Percentiles rank a stretch among this genome's conserved stretches.
Evolutionary conservation across 2,113 vertebrate species (phyloP).

Genomic region (Pterocles burchelli): DNA sequence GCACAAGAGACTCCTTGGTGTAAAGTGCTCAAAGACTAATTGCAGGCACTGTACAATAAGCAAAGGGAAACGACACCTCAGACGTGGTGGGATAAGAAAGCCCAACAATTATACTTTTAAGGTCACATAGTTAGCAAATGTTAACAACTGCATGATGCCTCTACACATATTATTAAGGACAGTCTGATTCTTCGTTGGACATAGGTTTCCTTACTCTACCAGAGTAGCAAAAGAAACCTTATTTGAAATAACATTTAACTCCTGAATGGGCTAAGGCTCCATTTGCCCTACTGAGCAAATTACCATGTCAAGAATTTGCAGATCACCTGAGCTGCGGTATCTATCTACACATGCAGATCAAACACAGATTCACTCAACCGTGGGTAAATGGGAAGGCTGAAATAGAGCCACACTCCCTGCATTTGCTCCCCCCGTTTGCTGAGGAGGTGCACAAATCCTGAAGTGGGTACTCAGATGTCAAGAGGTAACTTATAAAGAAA

Average conservation of each 20-base stretch:
- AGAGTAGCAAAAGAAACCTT: background rate
- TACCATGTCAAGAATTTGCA: background rate
- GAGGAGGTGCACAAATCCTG: background rate
- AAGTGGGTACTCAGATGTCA: background rate
- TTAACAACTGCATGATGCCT: background rate
- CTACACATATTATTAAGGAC: background rate
- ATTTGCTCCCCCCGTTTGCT: background rate
- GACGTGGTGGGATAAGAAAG: background rate
- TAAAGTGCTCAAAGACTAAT: constrained; percentile 21
- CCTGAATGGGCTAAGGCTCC: background rate
- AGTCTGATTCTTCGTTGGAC: background rate
- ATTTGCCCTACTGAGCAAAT: background rate
- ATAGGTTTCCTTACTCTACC: background rate
- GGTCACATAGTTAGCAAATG: background rate
- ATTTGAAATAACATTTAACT: background rate
- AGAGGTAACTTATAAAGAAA: background rate
- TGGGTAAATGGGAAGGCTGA: background rate
- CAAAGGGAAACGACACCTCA: background rate
- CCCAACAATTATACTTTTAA: background rate
- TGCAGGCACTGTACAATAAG: background rate
- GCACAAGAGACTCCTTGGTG: background rate
- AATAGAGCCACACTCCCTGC: accelerated
- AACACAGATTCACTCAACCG: accelerated
- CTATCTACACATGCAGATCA: background rate
- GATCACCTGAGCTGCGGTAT: background rate